Conservation (phyloP, 2,797 vertebrate genomes). For the Manis javanica region DNA sequence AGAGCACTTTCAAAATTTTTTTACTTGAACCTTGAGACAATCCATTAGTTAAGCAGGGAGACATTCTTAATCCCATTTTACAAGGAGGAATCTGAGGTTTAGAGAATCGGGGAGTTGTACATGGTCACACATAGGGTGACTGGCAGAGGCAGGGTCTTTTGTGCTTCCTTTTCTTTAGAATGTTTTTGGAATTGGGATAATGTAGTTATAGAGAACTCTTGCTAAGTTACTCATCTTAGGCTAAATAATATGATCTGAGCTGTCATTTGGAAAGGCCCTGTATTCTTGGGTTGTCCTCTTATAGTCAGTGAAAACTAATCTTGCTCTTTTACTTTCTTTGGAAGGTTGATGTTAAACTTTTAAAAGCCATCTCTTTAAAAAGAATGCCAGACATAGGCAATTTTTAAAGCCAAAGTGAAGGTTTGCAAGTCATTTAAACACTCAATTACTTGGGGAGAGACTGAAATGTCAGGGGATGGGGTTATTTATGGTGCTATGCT, state of each 20-base stretch:
- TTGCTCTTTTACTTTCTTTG: slow-evolving; percentile 58
- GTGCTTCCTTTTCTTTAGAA: slow-evolving; percentile 23
- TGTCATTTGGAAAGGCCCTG: slow-evolving; percentile 42
- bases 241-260: slow-evolving; percentile 34
- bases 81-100: slow-evolving; percentile 15
- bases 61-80: background rate
- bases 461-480: slow-evolving; percentile 51
- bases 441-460: slow-evolving; percentile 72
- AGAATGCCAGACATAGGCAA: slow-evolving; percentile 59
- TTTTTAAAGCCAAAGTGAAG: slow-evolving; percentile 76
- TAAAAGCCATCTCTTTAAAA: slow-evolving; percentile 71
- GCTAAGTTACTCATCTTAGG: slow-evolving; percentile 41
- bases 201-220: background rate
- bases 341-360: slow-evolving; percentile 70
- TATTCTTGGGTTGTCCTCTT: slow-evolving; percentile 53
- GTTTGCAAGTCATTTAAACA: slow-evolving; percentile 76
- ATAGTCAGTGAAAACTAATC: slow-evolving; percentile 54
- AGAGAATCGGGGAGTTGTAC: background rate
- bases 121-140: background rate
- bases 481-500: slow-evolving; percentile 72
- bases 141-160: background rate
- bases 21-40: slow-evolving; percentile 18
- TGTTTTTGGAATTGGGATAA: slow-evolving; percentile 59
- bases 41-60: background rate
- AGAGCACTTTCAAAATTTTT: background rate